Evolutionary conservation across 1,140 invertebrate genomes (phyloP).

Genomic region (Drosophila kikkawai): DNA sequence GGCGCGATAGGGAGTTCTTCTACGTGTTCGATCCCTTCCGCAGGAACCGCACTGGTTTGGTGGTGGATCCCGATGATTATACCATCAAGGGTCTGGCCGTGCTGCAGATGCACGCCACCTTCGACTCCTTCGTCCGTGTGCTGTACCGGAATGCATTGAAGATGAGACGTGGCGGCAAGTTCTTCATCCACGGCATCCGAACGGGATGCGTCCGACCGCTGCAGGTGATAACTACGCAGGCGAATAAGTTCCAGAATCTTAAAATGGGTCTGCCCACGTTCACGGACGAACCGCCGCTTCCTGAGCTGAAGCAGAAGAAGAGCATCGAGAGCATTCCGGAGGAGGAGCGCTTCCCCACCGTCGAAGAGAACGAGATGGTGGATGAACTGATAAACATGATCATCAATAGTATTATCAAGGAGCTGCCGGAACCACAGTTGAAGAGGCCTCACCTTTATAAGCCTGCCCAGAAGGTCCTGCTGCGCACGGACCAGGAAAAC

Average conservation of each 20-base stretch:
- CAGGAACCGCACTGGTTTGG: conserved; percentile 65
- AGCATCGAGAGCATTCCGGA: conserved; percentile 78
- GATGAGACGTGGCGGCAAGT: conserved; percentile 82
- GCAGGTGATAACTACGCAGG: conserved; percentile 55
- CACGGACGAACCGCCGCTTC: conserved; percentile 44
- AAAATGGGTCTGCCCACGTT: conserved; percentile 70
- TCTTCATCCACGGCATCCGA: conserved; percentile 75
- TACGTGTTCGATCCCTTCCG: conserved; percentile 86
- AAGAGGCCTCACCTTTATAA: conserved; percentile 59
- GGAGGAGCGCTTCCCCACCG: conserved; percentile 63
- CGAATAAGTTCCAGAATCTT: conserved; percentile 65
- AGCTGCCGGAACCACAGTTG: conserved; percentile 37
- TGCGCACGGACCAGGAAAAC: conserved; percentile 69
- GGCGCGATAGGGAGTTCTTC: conserved; percentile 85
- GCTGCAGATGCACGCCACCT: conserved; percentile 75
- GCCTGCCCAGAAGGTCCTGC: conserved; percentile 60
- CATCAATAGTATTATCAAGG: conserved; percentile 65
- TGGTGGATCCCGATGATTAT: conserved; percentile 79
- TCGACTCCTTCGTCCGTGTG: conserved; percentile 73
- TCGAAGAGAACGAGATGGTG: conserved; percentile 57
- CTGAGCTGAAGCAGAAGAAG: conserved; percentile 61
- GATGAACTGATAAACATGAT: conserved; percentile 55
- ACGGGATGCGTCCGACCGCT: conserved; percentile 74
- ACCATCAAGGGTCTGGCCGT: conserved; percentile 69
- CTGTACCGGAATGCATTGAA: conserved; percentile 71